Evolutionary conservation across 1,140 invertebrate species (phyloP), one percentile per base, ranked within the genome.

Genomic region (Leptinotarsa lineolata): DNA sequence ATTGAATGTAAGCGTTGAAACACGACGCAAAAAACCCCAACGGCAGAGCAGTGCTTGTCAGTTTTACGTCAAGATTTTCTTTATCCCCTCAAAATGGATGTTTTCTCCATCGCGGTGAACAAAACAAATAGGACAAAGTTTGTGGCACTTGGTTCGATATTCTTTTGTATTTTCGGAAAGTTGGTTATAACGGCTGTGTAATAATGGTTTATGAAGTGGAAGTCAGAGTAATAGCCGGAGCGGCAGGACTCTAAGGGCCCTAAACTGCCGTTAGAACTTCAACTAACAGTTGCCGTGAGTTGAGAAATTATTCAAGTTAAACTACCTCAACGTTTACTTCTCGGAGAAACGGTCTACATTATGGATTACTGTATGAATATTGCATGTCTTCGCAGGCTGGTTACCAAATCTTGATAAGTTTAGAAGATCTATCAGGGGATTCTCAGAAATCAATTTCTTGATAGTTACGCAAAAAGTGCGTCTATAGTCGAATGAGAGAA

Each of bases 311-410:
- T 68, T 68, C 30, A 68, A 48, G 18, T 68, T 48, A 46, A 68
- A 46, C 66, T 46, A 68, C 66, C 13, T 68, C 45, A 48, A 24
- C 66, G 66, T 68, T 46, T 68, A 68, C 46, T 68, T 68, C 44
- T 54, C 48, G 48, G 66, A 44, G 15, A 6, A 68, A 68, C n/a
- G 5, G 12, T 15, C 48, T 54, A 54, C 4, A 45, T 68, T 68
- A 68, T 68, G 66, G 66, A 68, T 68, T 68, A 68, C 18, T 67
- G 65, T 45, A 67, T 67, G 65, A 46, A 30, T 67, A 18, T 46
- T 44, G 24, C 65, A 46, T 44, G n/a, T 54, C 30, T 39, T 39
- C 30, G 30, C 30, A 39, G 8, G 30, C 30, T 39, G 30, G 30
- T 39, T 39, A 11, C 8, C 30, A 39, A 39, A 39, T 39, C 8